Base-by-base conservation (phyloP, 2,888 invertebrate genomes). In the Lepidonotus clava region DNA sequence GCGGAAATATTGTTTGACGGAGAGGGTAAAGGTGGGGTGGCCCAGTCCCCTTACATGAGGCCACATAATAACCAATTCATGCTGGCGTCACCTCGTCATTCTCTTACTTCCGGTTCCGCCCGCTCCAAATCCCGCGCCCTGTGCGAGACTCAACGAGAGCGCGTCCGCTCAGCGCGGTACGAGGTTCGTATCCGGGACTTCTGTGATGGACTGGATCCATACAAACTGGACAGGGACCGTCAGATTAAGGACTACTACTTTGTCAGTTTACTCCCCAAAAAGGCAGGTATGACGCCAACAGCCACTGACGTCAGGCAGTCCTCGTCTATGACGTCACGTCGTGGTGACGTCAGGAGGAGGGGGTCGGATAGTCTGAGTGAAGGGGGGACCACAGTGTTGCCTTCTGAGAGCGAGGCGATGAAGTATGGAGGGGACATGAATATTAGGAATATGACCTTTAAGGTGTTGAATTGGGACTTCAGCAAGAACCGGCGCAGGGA, bases 191-290 rank as follows among this genome's bases (percentile, higher is more conserved):
- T 84, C 51, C 34, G 28, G 24, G 66, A 36, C 14, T 84, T 84
- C 67, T 84, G 84, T 56, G 40, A 66, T 4, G 40, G 56, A 0
- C 28, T 84, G 11, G 32, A 61, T 21, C 40, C 36, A 21, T 84
- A 61, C 40, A 84, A 53, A n/a, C 18, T 36, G 18, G 84, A 84
- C 40, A 32, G 56, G 21, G 84, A 84, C 11, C 61, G 84, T 4
- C 56, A 56, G 18, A 84, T 84, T 28, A 56, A 84, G 41, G 84
- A 84, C 40, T 84, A 84, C 41, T 84, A 84, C 24, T 84, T 56
- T 40, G 84, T 34, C 0, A 36, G 84, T 4, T 40, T 84, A 6
- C 21, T 67, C 6, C 40, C 66, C 2, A 24, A 61, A 28, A 66
- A 40, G n/a, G 24, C 14, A n/a, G 84, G 4, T 24, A 6, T 14